phyloP scores from a whole-genome alignment of 2,888 invertebrate species.

The Drosophila phalerata region DNA sequence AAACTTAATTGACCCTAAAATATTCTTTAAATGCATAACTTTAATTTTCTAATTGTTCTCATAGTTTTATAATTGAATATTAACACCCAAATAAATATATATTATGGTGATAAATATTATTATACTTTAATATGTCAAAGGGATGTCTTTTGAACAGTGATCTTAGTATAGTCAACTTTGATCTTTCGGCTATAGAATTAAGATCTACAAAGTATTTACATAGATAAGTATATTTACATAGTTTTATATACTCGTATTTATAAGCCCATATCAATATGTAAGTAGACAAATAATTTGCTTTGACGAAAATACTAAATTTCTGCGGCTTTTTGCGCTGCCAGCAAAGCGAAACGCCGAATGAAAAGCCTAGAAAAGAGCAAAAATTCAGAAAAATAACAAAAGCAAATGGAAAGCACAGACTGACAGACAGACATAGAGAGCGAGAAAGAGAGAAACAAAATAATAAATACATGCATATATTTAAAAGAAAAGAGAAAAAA shows the following conservation, averaged over 20 bases:
- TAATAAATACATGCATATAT: conserved; percentile 41
- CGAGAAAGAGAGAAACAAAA: conserved; percentile 31
- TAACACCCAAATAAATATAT: too few species aligned
- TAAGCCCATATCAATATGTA: conserved; percentile 32
- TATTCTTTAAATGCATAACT: too few species aligned
- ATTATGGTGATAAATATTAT: not conserved
- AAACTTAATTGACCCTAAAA: too few species aligned
- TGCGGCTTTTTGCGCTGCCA: conserved; percentile 65
- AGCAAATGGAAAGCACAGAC: conserved; percentile 17
- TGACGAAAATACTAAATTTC: conserved; percentile 43
- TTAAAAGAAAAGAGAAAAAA: conserved; percentile 15
- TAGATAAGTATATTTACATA: not conserved
- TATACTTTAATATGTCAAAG: not conserved
- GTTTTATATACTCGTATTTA: conserved; percentile 6
- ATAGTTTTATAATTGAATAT: too few species aligned
- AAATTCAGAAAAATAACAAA: conserved; percentile 25
- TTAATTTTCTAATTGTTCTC: too few species aligned
- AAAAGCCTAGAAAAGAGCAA: conserved; percentile 51
- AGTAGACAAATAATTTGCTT: conserved; percentile 37
- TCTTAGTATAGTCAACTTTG: not conserved
- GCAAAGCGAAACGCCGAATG: conserved; percentile 72
- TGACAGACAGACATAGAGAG: conserved; percentile 4
- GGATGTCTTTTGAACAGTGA: not conserved
- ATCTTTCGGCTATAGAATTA: not conserved
- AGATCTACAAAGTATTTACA: not conserved